phyloP scores from a whole-genome alignment of 2,888 invertebrate genomes.

The Melangyna quadrimaculata region DNA sequence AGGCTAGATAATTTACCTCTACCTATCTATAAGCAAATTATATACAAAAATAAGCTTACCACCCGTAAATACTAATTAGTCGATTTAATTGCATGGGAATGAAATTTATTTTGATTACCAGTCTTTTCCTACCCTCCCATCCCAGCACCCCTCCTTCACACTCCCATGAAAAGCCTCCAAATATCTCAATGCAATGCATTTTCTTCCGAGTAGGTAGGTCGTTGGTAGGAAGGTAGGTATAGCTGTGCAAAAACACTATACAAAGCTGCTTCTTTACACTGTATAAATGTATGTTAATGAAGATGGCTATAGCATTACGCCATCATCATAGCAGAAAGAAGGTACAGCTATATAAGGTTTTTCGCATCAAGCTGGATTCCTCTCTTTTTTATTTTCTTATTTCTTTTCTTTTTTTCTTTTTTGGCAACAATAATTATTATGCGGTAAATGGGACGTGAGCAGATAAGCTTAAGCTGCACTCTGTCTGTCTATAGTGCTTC shows the following conservation, averaged over 20 bases:
- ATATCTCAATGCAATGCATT: conserved; percentile 41
- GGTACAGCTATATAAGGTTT: not conserved
- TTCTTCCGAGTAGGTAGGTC: not conserved
- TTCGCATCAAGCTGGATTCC: not conserved
- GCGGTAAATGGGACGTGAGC: conserved; percentile 61
- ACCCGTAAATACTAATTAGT: conserved; percentile 50
- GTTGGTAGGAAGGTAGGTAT: not conserved
- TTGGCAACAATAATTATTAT: conserved; percentile 52
- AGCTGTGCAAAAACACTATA: not conserved
- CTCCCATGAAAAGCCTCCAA: not conserved
- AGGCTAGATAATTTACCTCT: not conserved
- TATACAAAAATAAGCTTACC: not conserved
- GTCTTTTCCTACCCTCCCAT: not conserved
- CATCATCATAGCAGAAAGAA: not conserved
- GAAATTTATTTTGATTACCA: conserved; percentile 26
- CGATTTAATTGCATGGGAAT: conserved; percentile 44
- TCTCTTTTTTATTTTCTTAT: not conserved
- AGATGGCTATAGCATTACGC: conserved; percentile 4
- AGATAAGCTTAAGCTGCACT: conserved; percentile 53
- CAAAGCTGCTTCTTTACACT: conserved; percentile 38
- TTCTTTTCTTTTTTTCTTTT: conserved; percentile 12
- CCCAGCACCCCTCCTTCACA: not conserved
- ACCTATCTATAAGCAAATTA: conserved; percentile 1
- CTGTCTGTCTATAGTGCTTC: conserved; percentile 27
- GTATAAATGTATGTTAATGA: conserved; percentile 54